Percentiles rank a stretch among this genome's conserved stretches.
Conservation (phyloP, 1,140 invertebrate genomes). For the Zaprionus inermis region DNA sequence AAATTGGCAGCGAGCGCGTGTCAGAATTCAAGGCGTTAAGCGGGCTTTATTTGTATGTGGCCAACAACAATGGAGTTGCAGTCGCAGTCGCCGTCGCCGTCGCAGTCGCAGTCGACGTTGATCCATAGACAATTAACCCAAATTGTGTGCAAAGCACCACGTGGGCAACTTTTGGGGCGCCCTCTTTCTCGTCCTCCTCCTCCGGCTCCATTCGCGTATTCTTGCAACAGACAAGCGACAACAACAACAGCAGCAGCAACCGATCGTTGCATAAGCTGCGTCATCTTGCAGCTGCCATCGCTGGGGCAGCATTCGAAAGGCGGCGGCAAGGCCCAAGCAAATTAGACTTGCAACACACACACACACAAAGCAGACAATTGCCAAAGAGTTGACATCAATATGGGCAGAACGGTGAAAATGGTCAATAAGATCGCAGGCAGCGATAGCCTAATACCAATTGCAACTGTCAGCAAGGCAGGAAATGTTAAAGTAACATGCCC, state of each 20-base stretch:
- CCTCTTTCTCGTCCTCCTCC: neutral
- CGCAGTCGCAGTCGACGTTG: slow-evolving; percentile 28
- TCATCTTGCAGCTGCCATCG: slow-evolving; percentile 62
- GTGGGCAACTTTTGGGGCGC: slow-evolving; percentile 58
- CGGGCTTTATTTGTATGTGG: slow-evolving; percentile 40
- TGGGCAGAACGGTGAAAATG: slow-evolving; percentile 26
- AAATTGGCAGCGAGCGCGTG: slow-evolving; percentile 64
- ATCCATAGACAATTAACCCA: slow-evolving; percentile 78
- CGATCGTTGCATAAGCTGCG: slow-evolving; percentile 69
- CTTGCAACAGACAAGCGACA: slow-evolving; percentile 52
- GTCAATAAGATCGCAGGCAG: slow-evolving; percentile 24
- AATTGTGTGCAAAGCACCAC: slow-evolving; percentile 65
- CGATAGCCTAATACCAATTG: slow-evolving; percentile 31
- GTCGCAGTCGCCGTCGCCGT: neutral
- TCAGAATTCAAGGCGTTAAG: slow-evolving; percentile 72
- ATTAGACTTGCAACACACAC: slow-evolving; percentile 19
- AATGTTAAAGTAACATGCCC: neutral
- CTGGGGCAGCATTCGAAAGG: slow-evolving; percentile 64
- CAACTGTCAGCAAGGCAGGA: slow-evolving; percentile 4
- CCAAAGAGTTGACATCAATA: slow-evolving; percentile 32
- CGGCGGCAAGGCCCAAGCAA: slow-evolving; percentile 32
- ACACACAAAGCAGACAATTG: neutral
- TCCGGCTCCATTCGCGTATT: slow-evolving; percentile 40
- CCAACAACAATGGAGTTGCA: slow-evolving; percentile 56
- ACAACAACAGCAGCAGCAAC: slow-evolving; percentile 11